A percentile compares a stretch with the other conserved stretches of the same genome.
phyloP scores from a whole-genome alignment of 2,888 invertebrate species.

The Synanthedon myopaeformis region DNA sequence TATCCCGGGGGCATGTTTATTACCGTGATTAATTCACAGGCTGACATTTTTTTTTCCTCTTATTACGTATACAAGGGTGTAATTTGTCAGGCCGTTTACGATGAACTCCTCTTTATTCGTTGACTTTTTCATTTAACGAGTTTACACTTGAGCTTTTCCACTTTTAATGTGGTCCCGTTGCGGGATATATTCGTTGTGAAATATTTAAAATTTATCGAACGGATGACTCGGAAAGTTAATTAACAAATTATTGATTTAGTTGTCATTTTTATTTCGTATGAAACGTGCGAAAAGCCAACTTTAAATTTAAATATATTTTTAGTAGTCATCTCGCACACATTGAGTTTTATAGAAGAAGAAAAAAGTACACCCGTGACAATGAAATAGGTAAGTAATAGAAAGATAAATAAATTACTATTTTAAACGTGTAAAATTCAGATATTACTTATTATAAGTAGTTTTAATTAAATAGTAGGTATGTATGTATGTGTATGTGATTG shows the following conservation, averaged over 20 bases:
- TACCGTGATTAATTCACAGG: constrained; percentile 40
- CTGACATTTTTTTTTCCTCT: constrained; percentile 17
- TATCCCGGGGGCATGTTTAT: constrained; percentile 22
- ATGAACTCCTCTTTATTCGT: constrained; percentile 10
- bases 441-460: too few relatives aligned
- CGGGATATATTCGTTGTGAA: neutral
- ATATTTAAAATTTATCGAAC: neutral
- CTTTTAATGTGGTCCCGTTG: neutral
- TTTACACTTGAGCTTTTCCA: neutral
- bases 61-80: constrained; percentile 14
- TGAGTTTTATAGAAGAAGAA: too few relatives aligned
- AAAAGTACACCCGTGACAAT: too few relatives aligned
- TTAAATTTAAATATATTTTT: too few relatives aligned
- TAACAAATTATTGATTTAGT: neutral
- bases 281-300: neutral
- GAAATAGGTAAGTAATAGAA: too few relatives aligned
- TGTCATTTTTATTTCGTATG: neutral
- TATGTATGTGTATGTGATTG: too few relatives aligned
- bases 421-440: too few relatives aligned
- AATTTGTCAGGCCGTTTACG: constrained; percentile 20
- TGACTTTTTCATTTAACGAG: constrained; percentile 13
- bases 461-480: too few relatives aligned
- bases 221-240: too few relatives aligned
- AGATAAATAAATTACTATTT: too few relatives aligned
- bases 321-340: too few relatives aligned